phyloP scores from a whole-genome alignment of 2,113 vertebrate species.

The Atherinomorus stipes region DNA sequence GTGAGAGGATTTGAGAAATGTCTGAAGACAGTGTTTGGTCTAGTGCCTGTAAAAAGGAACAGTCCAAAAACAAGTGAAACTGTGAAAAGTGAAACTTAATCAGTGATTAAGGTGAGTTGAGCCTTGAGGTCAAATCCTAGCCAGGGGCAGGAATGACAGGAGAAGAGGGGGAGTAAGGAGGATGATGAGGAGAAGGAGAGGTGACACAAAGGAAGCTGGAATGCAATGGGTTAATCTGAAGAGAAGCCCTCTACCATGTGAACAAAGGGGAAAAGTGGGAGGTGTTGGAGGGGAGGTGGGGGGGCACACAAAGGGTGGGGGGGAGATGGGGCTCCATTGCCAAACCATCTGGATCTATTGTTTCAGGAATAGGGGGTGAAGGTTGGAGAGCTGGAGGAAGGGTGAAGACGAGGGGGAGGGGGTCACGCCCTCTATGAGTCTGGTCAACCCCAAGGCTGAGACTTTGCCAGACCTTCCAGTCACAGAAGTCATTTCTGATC shows the following conservation, averaged over 20 bases:
- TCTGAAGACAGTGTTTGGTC: background rate
- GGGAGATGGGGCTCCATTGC: conserved; percentile 57
- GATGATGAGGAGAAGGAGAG: conserved; percentile 15
- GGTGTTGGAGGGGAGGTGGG: conserved; percentile 28
- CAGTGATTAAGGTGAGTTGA: conserved; percentile 31
- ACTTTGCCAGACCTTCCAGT: conserved; percentile 14
- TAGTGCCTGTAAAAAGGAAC: conserved; percentile 8
- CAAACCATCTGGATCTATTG: conserved; percentile 84
- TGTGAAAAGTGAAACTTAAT: conserved; percentile 47
- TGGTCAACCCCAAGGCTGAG: conserved; percentile 64
- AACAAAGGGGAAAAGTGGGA: conserved; percentile 78
- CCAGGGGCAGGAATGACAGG: conserved; percentile 53
- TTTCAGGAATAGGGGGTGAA: conserved; percentile 65
- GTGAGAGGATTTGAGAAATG: background rate
- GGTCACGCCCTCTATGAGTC: conserved; percentile 63
- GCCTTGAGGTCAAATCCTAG: conserved; percentile 56
- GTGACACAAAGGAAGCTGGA: conserved; percentile 81
- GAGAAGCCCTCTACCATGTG: conserved; percentile 69
- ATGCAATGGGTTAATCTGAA: conserved; percentile 83
- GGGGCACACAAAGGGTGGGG: conserved; percentile 72
- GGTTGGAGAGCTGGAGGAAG: conserved; percentile 62
- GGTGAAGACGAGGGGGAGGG: conserved; percentile 38
- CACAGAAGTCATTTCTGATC: conserved; percentile 16
- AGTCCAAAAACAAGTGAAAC: conserved; percentile 42
- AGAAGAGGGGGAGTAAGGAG: background rate